Evolutionary conservation across 2,797 vertebrate species (phyloP), one percentile per base, ranked within the genome.

Genomic region (Mormyrus proboscirostris): DNA sequence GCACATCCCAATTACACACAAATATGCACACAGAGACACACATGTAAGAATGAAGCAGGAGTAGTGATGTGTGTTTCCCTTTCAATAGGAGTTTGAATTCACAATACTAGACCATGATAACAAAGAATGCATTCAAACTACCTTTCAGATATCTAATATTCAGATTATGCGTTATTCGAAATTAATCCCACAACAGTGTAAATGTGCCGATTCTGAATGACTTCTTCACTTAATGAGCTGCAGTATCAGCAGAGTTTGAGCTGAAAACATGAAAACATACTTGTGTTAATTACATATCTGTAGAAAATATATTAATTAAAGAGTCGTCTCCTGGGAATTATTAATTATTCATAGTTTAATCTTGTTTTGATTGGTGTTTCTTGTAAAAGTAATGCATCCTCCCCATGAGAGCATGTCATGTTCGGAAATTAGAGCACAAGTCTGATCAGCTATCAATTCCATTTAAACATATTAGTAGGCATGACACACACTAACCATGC

Each of bases 281-380:
- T 85, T 86, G 57, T 53, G 59, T 25, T 85, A 89, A 86, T 84
- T 86, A 33, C 38, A 86, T 38, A 38, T 86, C 49, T 89, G 44
- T 69, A 73, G 22, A 55, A 89, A 89, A 86, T 51, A 49, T 86
- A 65, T 65, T 89, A 86, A 89, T 86, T 76, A 73, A 86, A 86
- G 83, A 53, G 10, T 29, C 29, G 29, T 86, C 83, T 86, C 59
- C 83, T 86, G 83, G 83, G 83, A 73, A 86, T 51, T 33, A 25
- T 73, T 86, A 86, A 73, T 86, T 65, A 89, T 86, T 88, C 89
- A 90, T 55, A 49, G 73, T 49, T 55, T 50, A 88, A n/a, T 69
- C 84, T 29, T 82, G 49, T 73, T 73, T 86, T 86, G 47, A 25
- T 87, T 87, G 84, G 25, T 29, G 19, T 79, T 41, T 62, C 25